Base-by-base conservation (phyloP, 2,797 vertebrate genomes). In the Megalops cyprinoides region DNA sequence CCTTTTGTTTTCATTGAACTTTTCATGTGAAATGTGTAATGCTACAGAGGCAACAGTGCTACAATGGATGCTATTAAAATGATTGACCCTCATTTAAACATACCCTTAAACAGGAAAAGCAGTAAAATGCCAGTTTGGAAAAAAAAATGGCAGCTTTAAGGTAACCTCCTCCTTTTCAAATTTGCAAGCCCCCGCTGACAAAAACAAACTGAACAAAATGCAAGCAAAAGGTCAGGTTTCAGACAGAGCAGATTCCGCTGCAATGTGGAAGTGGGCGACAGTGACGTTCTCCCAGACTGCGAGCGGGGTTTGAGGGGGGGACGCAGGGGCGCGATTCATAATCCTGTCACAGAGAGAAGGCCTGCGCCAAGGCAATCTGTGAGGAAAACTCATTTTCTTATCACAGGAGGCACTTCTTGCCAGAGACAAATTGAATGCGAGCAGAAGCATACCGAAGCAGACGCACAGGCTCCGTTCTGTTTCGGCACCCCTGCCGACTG, bases 371-470 rank as follows among this genome's bases (percentile, higher is more conserved):
- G 53, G 62, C 74, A 74, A 76, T 82, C 74, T 18, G 71, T 81
- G 76, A 78, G 60, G 62, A 62, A 77, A 58, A 84, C 53, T 39
- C 71, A 78, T 79, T 82, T 82, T 73, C 83, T 84, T 78, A 82
- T 84, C 75, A 69, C 56, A 48, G 28, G 37, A 71, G 69, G 49
- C 67, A 55, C 83, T 79, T 74, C 77, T 73, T 25, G 53, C 78
- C 37, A 58, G 39, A 82, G 23, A 78, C 56, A 67, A 71, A 80
- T 80, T 82, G 62, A 74, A 77, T 78, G 75, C 78, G 67, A 82
- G 46, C 48, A 3, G 14, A 74, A 34, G 83, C 81, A 80, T 84
- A 78, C 14, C 60, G 39, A 67, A 31, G 37, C 34, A 58, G 28
- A n/a, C n/a, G 49, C 28, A 65, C 60, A 46, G 8, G 44, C 51